These are phyloP conservation scores for Phymorhynchus buccinoides DNA, from an alignment of 1,140 invertebrate species.

Conservation along the genomic window DNA sequence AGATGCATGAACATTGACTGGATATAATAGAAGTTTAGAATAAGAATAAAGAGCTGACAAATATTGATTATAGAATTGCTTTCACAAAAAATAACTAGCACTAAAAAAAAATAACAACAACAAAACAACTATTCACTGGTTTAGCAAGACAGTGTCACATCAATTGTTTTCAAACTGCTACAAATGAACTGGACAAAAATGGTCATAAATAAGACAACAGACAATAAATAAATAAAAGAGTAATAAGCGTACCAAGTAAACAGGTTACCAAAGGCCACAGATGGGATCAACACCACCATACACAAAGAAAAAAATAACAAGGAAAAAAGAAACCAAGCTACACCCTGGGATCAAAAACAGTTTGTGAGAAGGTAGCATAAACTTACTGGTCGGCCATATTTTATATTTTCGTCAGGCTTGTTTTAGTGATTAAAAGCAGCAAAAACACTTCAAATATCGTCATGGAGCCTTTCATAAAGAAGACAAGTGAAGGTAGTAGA, in stretches of 20 bases:
- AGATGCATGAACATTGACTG: too few species aligned
- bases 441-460: conserved; percentile 6
- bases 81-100: too few species aligned
- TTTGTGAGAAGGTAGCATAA: background rate
- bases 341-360: background rate
- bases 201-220: background rate
- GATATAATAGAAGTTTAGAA: too few species aligned
- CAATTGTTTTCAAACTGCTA: background rate
- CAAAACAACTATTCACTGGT: too few species aligned
- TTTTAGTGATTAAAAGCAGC: background rate
- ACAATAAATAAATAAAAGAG: background rate
- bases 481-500: background rate
- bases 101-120: too few species aligned
- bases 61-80: too few species aligned
- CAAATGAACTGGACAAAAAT: background rate
- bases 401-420: conserved; percentile 12
- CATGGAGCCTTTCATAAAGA: background rate
- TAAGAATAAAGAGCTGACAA: too few species aligned
- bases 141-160: too few species aligned
- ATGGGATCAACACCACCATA: background rate
- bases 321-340: background rate
- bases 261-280: background rate
- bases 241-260: background rate
- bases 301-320: background rate
- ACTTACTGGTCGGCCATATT: conserved; percentile 16